These are phyloP conservation scores for Epizoanthus scotinus DNA, from an alignment of 92 coral and sea anemone genomes.

Conservation along the genomic window DNA sequence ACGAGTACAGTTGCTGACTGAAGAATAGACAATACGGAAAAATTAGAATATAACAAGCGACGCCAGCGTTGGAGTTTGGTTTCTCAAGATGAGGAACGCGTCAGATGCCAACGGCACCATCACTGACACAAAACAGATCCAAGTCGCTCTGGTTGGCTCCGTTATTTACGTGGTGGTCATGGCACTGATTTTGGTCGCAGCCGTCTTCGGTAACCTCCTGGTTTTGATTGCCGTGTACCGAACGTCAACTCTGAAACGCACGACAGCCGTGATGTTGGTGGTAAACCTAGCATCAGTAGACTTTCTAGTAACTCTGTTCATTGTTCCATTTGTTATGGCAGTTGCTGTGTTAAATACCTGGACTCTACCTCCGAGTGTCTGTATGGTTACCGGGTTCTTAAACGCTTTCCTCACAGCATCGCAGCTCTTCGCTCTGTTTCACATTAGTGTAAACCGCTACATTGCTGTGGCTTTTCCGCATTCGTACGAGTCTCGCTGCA, in stretches of 20 bases:
- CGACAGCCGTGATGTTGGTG: slow-evolving; percentile 80
- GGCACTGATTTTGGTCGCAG: slow-evolving; percentile 62
- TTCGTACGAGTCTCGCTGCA: slow-evolving; percentile 80
- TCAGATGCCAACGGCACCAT: not conserved
- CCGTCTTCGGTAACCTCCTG: slow-evolving; percentile 77
- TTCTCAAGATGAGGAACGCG: not conserved
- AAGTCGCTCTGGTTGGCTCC: slow-evolving; percentile 3
- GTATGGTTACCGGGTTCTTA: slow-evolving; percentile 80
- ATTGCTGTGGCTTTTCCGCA: slow-evolving; percentile 85
- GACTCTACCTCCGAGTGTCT: slow-evolving; percentile 62
- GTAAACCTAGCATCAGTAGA: slow-evolving; percentile 90
- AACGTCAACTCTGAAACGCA: slow-evolving; percentile 67
- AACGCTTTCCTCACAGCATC: slow-evolving; percentile 96
- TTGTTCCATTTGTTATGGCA: slow-evolving; percentile 87
- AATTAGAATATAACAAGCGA: not conserved
- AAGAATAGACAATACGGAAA: not conserved
- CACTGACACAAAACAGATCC: not conserved
- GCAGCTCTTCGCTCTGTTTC: slow-evolving; percentile 90
- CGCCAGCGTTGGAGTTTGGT: not conserved
- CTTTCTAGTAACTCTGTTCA: slow-evolving; percentile 67
- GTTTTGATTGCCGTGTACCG: slow-evolving; percentile 79
- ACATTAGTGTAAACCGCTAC: slow-evolving; percentile 88
- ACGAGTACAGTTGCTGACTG: not conserved
- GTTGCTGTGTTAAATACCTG: slow-evolving; percentile 75
- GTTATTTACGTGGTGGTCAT: slow-evolving; percentile 55